Percentiles rank a stretch among this genome's conserved stretches.
Evolutionary conservation across 2,113 vertebrate species (phyloP).

Genomic region (Peromyscus polionotus): DNA sequence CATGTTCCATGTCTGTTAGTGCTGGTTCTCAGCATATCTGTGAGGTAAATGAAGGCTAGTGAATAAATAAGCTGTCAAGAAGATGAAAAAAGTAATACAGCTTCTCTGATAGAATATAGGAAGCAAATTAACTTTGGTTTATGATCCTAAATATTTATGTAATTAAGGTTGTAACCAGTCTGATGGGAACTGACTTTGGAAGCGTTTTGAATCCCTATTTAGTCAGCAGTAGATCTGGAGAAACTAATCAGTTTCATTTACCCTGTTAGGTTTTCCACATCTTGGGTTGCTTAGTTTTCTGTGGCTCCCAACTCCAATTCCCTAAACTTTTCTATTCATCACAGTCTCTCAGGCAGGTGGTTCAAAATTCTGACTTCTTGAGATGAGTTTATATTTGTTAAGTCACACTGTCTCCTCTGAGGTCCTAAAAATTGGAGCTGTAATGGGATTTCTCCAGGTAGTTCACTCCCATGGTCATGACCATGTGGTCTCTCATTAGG

Average conservation of each 20-base stretch:
- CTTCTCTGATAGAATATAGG: neutral
- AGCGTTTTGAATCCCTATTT: neutral
- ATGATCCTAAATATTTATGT: neutral
- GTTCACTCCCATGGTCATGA: neutral
- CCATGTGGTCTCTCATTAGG: neutral
- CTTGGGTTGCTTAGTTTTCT: neutral
- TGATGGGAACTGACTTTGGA: neutral
- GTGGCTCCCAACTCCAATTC: neutral
- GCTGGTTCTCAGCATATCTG: neutral
- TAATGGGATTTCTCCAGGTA: neutral
- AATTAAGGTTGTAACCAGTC: neutral
- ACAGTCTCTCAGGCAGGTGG: neutral
- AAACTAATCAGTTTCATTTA: neutral
- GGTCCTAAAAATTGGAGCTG: neutral
- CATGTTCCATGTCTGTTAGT: neutral
- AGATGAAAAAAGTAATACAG: neutral
- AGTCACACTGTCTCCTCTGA: neutral
- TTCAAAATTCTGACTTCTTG: neutral
- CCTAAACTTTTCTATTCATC: neutral
- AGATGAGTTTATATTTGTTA: neutral
- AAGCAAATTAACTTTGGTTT: conserved; percentile 25
- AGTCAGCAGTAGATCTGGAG: neutral
- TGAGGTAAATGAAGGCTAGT: neutral
- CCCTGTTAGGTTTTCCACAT: neutral
- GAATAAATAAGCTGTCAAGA: neutral